phyloP scores from a whole-genome alignment of 2,888 invertebrate species.

The Blastobasis lacticolella region DNA sequence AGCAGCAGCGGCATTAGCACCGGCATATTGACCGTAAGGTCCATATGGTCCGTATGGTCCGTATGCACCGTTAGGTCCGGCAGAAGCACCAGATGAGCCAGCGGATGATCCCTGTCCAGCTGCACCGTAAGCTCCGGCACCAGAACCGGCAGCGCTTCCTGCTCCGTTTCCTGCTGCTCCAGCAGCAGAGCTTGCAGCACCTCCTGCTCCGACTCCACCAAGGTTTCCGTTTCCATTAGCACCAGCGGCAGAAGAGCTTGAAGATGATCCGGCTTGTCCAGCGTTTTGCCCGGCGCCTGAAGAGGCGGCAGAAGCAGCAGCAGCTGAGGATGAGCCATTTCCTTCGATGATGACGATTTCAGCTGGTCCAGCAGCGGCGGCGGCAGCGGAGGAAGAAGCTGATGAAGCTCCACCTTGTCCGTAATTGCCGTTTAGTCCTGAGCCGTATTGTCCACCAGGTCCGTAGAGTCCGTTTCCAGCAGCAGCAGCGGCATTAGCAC shows the following conservation, averaged over 20 bases:
- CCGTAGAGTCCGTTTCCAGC: background rate
- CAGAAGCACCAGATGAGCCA: background rate
- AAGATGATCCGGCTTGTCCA: background rate
- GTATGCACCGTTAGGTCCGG: background rate
- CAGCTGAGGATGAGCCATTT: slow-evolving; percentile 8
- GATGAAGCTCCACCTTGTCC: background rate
- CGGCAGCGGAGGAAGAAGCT: background rate
- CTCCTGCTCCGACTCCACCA: slow-evolving; percentile 7
- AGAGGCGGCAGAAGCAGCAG: slow-evolving; percentile 9
- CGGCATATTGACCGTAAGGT: background rate
- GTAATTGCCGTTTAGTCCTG: background rate
- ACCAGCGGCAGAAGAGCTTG: background rate
- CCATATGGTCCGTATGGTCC: slow-evolving; percentile 6
- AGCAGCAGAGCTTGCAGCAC: slow-evolving; percentile 2
- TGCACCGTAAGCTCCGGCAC: background rate
- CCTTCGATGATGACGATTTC: background rate
- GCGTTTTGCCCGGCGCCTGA: slow-evolving; percentile 4
- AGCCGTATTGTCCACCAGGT: background rate
- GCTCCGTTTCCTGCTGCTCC: slow-evolving; percentile 4
- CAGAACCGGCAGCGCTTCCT: background rate
- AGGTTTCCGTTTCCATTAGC: slow-evolving; percentile 1
- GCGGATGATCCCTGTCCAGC: background rate
- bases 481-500: background rate
- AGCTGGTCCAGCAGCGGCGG: background rate
- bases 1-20: background rate